Percentiles rank a stretch among this genome's conserved stretches.
These are phyloP conservation scores for Enteromius fasciolatus DNA, from an alignment of 2,797 vertebrate species.

Conservation along the genomic window DNA sequence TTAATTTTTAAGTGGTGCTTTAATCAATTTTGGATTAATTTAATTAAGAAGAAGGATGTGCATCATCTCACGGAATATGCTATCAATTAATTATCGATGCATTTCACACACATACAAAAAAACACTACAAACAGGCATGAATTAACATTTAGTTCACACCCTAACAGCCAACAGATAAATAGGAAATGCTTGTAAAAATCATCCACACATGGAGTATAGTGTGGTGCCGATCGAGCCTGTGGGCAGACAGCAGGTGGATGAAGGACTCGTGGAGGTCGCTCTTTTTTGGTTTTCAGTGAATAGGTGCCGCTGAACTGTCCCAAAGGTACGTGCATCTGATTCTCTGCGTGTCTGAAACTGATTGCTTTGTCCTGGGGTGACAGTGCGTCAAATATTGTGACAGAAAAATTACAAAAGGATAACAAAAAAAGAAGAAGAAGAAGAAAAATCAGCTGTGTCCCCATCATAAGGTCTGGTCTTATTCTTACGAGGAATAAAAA, in stretches of 20 bases:
- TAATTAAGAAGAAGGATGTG: neutral
- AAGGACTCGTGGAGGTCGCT: conserved; percentile 50
- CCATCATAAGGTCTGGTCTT: neutral
- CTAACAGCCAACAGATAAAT: neutral
- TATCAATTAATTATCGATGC: neutral
- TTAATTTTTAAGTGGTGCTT: neutral
- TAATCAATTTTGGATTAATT: neutral
- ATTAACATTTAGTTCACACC: neutral
- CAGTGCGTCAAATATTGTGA: conserved; percentile 32
- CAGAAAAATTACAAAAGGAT: conserved; percentile 15
- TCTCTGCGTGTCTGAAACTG: conserved; percentile 31
- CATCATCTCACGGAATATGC: neutral
- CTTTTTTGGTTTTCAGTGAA: conserved; percentile 33
- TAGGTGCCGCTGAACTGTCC: conserved; percentile 41
- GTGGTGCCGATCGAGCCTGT: neutral
- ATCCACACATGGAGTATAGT: conserved; percentile 2
- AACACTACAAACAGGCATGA: neutral
- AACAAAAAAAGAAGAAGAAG: neutral
- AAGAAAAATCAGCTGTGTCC: conserved; percentile 10
- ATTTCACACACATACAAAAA: neutral
- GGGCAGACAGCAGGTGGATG: conserved; percentile 21
- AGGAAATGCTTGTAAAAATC: neutral
- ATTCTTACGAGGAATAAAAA: conserved; percentile 29
- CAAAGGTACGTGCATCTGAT: conserved; percentile 20
- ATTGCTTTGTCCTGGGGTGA: conserved; percentile 44